These are phyloP conservation scores for Embidobia sp. DNA, from an alignment of 2,888 invertebrate genomes.

Conservation along the genomic window DNA sequence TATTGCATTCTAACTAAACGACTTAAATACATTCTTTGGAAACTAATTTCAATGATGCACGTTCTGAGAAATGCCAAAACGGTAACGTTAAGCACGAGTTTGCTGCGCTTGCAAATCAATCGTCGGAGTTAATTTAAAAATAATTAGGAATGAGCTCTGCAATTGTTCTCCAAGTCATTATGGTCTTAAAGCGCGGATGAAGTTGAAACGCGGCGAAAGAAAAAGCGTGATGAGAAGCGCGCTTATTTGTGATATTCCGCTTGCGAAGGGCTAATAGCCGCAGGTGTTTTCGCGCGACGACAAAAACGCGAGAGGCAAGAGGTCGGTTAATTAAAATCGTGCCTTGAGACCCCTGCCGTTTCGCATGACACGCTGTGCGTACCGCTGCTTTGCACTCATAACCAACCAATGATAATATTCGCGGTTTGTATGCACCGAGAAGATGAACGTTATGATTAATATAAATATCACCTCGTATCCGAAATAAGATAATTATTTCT, in stretches of 20 bases:
- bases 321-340: constrained; percentile 65
- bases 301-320: constrained; percentile 55
- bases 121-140: constrained; percentile 31
- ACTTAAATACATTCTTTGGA: too few species aligned
- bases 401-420: constrained; percentile 37
- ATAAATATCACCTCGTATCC: constrained; percentile 32
- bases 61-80: constrained; percentile 13
- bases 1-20: too few species aligned
- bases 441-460: constrained; percentile 40
- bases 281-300: constrained; percentile 63
- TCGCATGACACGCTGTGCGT: constrained; percentile 30
- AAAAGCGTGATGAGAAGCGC: constrained; percentile 41
- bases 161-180: constrained; percentile 26
- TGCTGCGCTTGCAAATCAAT: constrained; percentile 18
- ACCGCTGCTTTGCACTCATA: constrained; percentile 39
- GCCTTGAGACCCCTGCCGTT: constrained; percentile 51
- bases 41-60: constrained; percentile 11
- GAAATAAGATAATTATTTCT: constrained; percentile 36
- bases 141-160: constrained; percentile 22
- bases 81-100: constrained; percentile 3
- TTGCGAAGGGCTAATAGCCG: constrained; percentile 55
- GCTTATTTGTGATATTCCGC: constrained; percentile 47
- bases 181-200: constrained; percentile 8
- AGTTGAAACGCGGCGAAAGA: constrained; percentile 7
- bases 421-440: constrained; percentile 40